phyloP scores from a whole-genome alignment of 2,888 invertebrate species.

The Iphiclides podalirius region DNA sequence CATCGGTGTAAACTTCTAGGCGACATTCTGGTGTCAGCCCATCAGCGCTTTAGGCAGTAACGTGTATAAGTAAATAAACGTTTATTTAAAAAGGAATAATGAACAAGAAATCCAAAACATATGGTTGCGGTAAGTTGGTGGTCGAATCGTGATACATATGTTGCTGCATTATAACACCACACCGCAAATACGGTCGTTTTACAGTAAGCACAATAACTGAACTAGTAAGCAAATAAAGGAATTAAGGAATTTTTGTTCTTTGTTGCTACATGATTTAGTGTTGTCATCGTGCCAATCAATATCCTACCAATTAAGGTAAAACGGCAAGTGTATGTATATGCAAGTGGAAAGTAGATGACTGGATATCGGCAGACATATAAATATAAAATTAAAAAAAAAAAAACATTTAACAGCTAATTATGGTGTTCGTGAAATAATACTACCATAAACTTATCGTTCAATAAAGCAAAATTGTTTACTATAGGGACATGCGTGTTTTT shows the following conservation, averaged over 20 bases:
- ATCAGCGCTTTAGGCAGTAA: no score
- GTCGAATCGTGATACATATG: slow-evolving; percentile 21
- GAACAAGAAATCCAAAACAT: slow-evolving; percentile 19
- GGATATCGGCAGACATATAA: background rate
- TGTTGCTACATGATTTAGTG: background rate
- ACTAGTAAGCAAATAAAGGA: slow-evolving; percentile 7
- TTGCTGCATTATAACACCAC: slow-evolving; percentile 12
- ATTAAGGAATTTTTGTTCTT: slow-evolving; percentile 6
- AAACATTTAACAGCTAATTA: background rate
- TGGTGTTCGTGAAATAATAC: no score
- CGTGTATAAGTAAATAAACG: no score
- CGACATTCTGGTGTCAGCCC: no score
- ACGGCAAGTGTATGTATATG: background rate
- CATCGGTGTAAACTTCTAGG: no score
- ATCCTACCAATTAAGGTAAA: background rate
- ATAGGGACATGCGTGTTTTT: no score
- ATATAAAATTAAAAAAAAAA: background rate
- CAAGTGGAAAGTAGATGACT: background rate
- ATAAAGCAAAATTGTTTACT: no score
- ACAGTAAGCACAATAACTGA: slow-evolving; percentile 15
- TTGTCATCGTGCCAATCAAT: no score
- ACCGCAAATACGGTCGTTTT: slow-evolving; percentile 13
- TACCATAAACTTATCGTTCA: no score
- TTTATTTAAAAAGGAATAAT: no score
- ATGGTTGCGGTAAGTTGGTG: slow-evolving; percentile 11